Percentiles rank a stretch among this genome's conserved stretches.
Evolutionary conservation across 2,797 vertebrate genomes (phyloP).

Genomic region (Phalanger gymnotis): DNA sequence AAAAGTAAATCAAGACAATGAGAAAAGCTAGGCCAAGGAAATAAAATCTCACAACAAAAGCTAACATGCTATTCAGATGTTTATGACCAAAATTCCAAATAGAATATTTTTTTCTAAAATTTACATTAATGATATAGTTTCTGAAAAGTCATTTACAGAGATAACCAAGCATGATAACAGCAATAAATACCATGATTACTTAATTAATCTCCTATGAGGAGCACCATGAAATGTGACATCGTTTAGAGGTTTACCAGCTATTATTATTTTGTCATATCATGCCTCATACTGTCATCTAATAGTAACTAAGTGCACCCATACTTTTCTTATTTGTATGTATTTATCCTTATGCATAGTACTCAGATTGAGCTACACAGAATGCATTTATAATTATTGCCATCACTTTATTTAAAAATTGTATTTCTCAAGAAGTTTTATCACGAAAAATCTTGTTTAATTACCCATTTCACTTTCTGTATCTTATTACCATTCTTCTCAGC

Average conservation of each 20-base stretch:
- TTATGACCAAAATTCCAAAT: constrained; percentile 79
- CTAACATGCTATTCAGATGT: constrained; percentile 70
- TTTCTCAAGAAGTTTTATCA: constrained; percentile 5
- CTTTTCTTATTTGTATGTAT: constrained; percentile 58
- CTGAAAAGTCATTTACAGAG: constrained; percentile 77
- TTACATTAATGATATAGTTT: constrained; percentile 77
- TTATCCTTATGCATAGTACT: not conserved
- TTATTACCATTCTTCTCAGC: not conserved
- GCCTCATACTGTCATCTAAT: constrained; percentile 75
- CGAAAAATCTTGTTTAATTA: not conserved
- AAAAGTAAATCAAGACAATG: not conserved
- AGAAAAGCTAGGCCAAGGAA: constrained; percentile 54
- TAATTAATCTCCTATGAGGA: constrained; percentile 78
- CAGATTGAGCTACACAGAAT: not conserved
- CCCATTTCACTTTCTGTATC: constrained; percentile 21
- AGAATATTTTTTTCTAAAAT: constrained; percentile 78
- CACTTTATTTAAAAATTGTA: constrained; percentile 6
- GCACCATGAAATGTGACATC: constrained; percentile 75
- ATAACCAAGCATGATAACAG: constrained; percentile 81
- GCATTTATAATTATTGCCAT: constrained; percentile 1
- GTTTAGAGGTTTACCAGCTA: constrained; percentile 75
- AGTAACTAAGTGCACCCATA: constrained; percentile 55
- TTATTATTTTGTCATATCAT: constrained; percentile 65
- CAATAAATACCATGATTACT: constrained; percentile 83
- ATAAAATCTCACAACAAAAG: not conserved